These are phyloP conservation scores for Gymnorhina tibicen DNA, from an alignment of 2,113 vertebrate species.

Conservation along the genomic window DNA sequence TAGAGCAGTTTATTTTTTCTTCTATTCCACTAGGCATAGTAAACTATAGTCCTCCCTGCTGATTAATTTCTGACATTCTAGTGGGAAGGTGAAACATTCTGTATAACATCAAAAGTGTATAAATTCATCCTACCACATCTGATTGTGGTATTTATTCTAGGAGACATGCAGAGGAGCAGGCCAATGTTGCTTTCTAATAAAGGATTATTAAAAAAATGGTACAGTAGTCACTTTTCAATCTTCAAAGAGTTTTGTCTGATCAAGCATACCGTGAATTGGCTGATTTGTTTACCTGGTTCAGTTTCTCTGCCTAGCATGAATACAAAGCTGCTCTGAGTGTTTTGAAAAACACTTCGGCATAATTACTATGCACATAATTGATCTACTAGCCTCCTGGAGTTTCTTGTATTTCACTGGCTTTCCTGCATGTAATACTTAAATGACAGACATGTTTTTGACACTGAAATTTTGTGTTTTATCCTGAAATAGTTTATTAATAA, in stretches of 20 bases:
- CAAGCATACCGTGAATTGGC: neutral
- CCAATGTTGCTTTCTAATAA: neutral
- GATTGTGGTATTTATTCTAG: neutral
- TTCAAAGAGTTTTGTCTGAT: conserved; percentile 17
- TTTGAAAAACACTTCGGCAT: conserved; percentile 19
- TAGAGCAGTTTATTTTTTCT: neutral
- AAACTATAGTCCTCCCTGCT: neutral
- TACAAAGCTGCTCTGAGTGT: neutral
- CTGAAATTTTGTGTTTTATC: neutral
- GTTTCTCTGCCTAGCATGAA: neutral
- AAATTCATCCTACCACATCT: neutral
- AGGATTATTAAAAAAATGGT: neutral
- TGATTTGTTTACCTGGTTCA: conserved; percentile 37
- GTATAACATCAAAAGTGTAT: neutral
- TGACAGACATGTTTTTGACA: neutral
- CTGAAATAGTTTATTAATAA: neutral
- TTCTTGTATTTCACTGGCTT: neutral
- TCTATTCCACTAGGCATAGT: neutral
- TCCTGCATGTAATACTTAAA: neutral
- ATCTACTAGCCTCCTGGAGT: neutral
- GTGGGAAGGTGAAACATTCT: neutral
- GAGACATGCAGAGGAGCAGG: neutral
- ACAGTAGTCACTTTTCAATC: conserved; percentile 3
- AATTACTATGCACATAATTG: conserved; percentile 23
- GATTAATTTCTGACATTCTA: neutral